phyloP scores from a whole-genome alignment of 2,888 invertebrate genomes.

The Monopis laevigella region DNA sequence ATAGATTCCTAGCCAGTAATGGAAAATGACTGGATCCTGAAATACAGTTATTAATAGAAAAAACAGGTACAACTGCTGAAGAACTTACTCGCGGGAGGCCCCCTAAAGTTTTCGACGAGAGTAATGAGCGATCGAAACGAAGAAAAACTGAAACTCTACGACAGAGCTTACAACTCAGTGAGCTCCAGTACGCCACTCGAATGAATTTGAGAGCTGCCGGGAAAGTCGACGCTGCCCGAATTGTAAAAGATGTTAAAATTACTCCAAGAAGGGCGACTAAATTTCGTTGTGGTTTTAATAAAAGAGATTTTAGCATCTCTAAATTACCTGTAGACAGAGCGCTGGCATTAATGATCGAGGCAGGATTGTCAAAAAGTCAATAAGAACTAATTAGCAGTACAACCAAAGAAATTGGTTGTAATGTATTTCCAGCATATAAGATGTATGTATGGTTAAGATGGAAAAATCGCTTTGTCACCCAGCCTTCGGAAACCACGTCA shows the following conservation, averaged over 20 bases:
- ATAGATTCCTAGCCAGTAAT: neutral
- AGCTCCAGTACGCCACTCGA: neutral
- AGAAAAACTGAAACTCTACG: neutral
- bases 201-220: slow-evolving; percentile 2
- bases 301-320: neutral
- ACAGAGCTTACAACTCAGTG: neutral
- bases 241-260: neutral
- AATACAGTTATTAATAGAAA: neutral
- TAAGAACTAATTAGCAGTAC: neutral
- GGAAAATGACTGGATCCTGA: neutral
- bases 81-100: neutral
- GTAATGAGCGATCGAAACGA: neutral
- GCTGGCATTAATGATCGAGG: neutral
- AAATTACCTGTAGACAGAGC: neutral
- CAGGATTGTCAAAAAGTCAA: neutral
- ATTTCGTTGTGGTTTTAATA: neutral
- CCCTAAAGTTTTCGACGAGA: neutral
- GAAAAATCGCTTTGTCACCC: neutral
- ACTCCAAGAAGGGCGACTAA: neutral
- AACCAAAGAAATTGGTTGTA: neutral
- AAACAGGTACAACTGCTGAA: neutral
- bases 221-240: neutral
- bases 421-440: neutral
- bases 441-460: neutral
- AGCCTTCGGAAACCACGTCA: neutral